Base-by-base conservation (phyloP, 2,888 invertebrate species). In the Eupeodes luniger region DNA sequence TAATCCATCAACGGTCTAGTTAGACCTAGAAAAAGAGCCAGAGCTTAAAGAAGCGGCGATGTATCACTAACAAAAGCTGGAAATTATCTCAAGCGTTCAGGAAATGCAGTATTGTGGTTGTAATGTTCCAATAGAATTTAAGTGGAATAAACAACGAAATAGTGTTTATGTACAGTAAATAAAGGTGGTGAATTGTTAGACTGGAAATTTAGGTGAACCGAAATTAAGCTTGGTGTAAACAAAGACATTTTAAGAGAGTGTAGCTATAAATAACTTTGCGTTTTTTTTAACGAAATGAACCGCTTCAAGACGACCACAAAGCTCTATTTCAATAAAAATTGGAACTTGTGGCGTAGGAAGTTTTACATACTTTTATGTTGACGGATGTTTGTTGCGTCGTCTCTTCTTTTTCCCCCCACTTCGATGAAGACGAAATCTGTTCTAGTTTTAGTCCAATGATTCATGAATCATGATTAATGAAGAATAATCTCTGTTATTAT, bases 71-170 rank as follows among this genome's bases (percentile, higher is more conserved):
- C 76, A 53, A 76, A 27, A 76, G 70, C 44, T 55, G 34, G 57
- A 66, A 76, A 85, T 85, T 76, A 76, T 85, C 74, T 70, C 64
- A 47, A 64, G 19, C 57, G 19, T 61, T 14, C 85, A 44, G 81
- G 70, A 81, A 85, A 66, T 72, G 85, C 81, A 79, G 36, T 70
- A 47, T 19, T 9, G 19, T 66, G n/a, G 27, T 55, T 44, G 57
- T 57, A 14, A 12, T n/a, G 47, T 47, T 64, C 70, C 59, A 85
- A 78, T 66, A 64, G 49, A 82, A 40, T 70, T 70, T 66, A 70
- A 80, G 75, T 81, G 70, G 81, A 72, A 76, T 47, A 74, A 47
- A 64, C 19, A 47, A 70, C 19, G 12, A 36, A 67, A 74, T 62
- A 76, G 62, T 76, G 40, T 36, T 19, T 27, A n/a, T 16, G 27